Conservation (phyloP, 2,113 vertebrate genomes). For the Chloroceryle aenea region DNA sequence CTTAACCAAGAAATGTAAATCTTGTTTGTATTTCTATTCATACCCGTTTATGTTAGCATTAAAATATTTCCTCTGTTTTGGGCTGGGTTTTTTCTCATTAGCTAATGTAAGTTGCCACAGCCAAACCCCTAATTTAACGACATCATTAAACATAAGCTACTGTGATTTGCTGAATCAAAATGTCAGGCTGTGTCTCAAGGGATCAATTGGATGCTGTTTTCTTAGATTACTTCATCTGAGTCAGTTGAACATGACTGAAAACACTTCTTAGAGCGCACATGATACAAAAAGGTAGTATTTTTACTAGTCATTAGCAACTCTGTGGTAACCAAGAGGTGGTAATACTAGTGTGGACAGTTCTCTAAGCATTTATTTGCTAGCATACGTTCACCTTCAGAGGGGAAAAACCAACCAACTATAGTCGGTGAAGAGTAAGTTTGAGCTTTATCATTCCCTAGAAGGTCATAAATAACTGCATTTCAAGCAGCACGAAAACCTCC, state of each 20-base stretch:
- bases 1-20: slow-evolving; percentile 41
- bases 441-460: not conserved
- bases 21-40: slow-evolving; percentile 49
- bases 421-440: not conserved
- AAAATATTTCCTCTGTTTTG: slow-evolving; percentile 60
- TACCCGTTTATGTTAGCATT: slow-evolving; percentile 28
- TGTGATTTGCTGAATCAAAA: slow-evolving; percentile 51
- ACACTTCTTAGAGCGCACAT: not conserved
- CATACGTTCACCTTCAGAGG: not conserved
- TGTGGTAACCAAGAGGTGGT: slow-evolving; percentile 28
- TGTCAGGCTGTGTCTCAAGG: slow-evolving; percentile 43
- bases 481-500: not conserved
- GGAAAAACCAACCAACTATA: not conserved
- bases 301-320: slow-evolving; percentile 32
- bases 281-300: slow-evolving; percentile 47
- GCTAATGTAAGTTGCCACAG: slow-evolving; percentile 18
- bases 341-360: slow-evolving; percentile 9
- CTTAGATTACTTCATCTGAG: slow-evolving; percentile 48
- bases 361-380: slow-evolving; percentile 11
- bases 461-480: not conserved
- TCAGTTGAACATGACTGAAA: slow-evolving; percentile 33
- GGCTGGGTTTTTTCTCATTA: not conserved
- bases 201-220: slow-evolving; percentile 43
- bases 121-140: slow-evolving; percentile 55
- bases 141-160: slow-evolving; percentile 29